Base-by-base conservation (phyloP, 2,113 vertebrate species). In the Suricata suricatta region DNA sequence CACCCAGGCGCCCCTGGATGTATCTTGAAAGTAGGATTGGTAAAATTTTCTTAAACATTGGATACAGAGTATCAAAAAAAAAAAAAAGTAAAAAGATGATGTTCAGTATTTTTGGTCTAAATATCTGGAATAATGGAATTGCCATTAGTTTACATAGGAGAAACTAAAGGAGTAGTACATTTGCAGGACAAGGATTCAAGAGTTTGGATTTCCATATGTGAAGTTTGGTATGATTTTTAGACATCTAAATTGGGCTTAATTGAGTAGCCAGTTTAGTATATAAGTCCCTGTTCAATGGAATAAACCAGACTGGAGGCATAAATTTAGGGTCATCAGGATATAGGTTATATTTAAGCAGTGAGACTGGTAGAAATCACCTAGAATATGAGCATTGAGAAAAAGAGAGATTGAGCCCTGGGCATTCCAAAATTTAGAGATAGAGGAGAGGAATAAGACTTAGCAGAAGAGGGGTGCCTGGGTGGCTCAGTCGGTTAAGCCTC, bases 311-410 rank as follows among this genome's bases (percentile, higher is more conserved):
- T 89, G 25, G 44, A 90, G 2, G 21, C 90, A 31, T 38, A 84
- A 68, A 83, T 88, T 90, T 80, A 47, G 60, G 35, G 17, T 86
- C 90, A 21, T 63, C 38, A 63, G 13, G 4, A 66, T 94, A 88
- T n/a, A 50, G 25, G 60, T 87, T 80, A 57, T 93, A 63, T 90
- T 93, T 94, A 90, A 31, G 8, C 17, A 23, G 12, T 86, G 50
- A 94, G 35, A 85, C 71, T 89, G 35, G 35, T 90, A 89, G 74
- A 91, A 95, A 69, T 85, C 52, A 85, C 76, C n/a, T 90, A 74
- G 19, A 66, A 10, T 93, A 27, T 50, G n/a, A 93, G 5, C 79
- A 90, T 33, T 21, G 10, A 52, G 66, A 60, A 88, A 21, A 80
- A 92, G 25, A 88, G 71, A 89, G 35, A 72, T 47, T 71, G 84